Evolutionary conservation across 2,888 invertebrate species (phyloP), one percentile per base, ranked within the genome.

Genomic region (Augochlorella aurata): DNA sequence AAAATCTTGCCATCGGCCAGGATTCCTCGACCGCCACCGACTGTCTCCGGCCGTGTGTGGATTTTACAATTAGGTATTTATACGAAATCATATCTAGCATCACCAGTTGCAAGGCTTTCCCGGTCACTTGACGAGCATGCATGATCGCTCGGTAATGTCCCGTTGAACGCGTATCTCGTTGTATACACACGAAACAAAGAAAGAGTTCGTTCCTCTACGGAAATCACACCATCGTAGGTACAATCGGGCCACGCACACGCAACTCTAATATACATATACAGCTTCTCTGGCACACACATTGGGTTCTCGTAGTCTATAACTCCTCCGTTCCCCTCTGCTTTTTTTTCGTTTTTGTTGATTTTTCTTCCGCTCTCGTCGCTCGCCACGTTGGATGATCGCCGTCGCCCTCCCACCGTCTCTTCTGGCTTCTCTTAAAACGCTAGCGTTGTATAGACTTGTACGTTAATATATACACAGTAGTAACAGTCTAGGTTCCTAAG

Each of bases 131-230:
- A 74, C 81, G 81, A 74, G 77, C 82, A 83, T 77, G 88, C 81
- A 79, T 84, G 72, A 82, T 74, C 82, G 83, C 73, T 83, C 75
- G 79, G 79, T 82, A 87, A 65, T 86, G 86, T 89, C 75, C 87
- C 88, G 85, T 90, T 87, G 65, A 87, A 89, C 90, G 87, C 88
- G 83, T 87, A 24, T 87, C 85, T 90, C 90, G 90, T 90, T 88
- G 89, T 90, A 88, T 87, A 87, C 89, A 87, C 85, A 87, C 88
- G 89, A 89, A 63, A 18, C 81, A 78, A 84, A 87, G 75, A 82
- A 76, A 81, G 78, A 82, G 82, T 83, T 68, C 44, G 78, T 73
- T 80, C 77, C 65, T 78, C 74, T 81, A 77, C 75, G 77, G 79
- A 44, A 79, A 85, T 86, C 86, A 82, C 87, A 85, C 77, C 68